Base-by-base conservation (phyloP, 1,140 invertebrate genomes). In the Trinorchestia longiramus region DNA sequence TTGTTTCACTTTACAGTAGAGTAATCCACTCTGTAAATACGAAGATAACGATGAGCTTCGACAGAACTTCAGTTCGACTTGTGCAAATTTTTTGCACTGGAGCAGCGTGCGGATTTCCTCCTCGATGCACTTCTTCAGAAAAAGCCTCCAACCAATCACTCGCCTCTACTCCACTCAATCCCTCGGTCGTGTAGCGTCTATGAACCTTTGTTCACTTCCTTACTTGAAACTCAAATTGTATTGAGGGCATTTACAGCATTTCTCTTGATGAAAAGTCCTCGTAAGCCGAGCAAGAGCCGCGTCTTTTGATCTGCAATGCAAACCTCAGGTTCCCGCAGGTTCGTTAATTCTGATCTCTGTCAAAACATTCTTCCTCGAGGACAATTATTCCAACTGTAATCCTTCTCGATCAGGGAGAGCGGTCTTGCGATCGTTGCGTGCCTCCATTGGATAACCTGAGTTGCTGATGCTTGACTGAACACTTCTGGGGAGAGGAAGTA, bases 331-430 rank as follows among this genome's bases (percentile, higher is more conserved):
- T 90, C 43, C 88, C 88, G 88, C 88, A 90, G 88, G 17, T 94
- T 94, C 43, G 92, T 40, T 94, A 94, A 94, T 94, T 94, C 43
- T 94, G 8, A 44, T 94, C 92, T 47, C 92, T 94, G 92, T 94
- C 92, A 94, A 94, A 94, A 94, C 92, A 94, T 94, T 94, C 43
- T n/a, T 43, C 41, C 17, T 45, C 41, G 44, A 45, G 92, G 92
- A 94, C 43, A 94, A 94, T 94, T 94, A 94, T 94, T 94, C 44
- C 41, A n/a, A 28, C 36, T 45, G 43, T 47, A 45, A 94, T 94
- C 92, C 62, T 77, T 36, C 62, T 77, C 62, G 62, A 77, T 77
- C 62, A 23, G 11, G 62, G 62, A 77, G 36, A 77, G 47, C 62
- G 62, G 15, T 77, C 62, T 77, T 36, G 62, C 62, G 15, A 77